These are phyloP conservation scores for Sebastes diploproa DNA, from an alignment of 2,797 vertebrate genomes.

Conservation along the genomic window DNA sequence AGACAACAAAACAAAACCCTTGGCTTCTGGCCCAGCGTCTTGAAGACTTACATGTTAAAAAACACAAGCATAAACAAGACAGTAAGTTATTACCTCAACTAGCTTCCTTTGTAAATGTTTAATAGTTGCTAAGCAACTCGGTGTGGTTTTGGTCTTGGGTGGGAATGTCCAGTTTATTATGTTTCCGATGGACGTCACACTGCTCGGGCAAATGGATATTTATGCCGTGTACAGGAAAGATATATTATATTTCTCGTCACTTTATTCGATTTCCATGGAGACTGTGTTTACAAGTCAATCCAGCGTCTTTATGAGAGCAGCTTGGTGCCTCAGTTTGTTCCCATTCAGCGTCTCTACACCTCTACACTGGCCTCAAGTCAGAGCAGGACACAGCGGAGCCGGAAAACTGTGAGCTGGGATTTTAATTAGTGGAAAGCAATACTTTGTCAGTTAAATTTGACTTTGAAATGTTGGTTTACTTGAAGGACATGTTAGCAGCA, in stretches of 20 bases:
- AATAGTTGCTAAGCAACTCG: slow-evolving; percentile 43
- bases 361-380: neutral
- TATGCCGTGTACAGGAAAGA: slow-evolving; percentile 1
- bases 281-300: slow-evolving; percentile 8
- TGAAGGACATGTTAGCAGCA: no score
- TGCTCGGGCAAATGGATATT: slow-evolving; percentile 4
- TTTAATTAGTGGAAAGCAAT: neutral
- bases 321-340: neutral
- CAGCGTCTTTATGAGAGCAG: neutral
- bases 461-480: neutral
- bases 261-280: slow-evolving; percentile 36
- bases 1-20: slow-evolving; percentile 44
- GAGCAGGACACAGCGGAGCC: neutral
- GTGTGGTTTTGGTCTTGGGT: slow-evolving; percentile 16
- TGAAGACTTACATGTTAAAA: slow-evolving; percentile 41
- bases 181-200: slow-evolving; percentile 1
- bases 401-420: neutral
- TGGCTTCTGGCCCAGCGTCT: slow-evolving; percentile 46
- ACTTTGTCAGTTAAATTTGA: neutral
- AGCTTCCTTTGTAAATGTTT: slow-evolving; percentile 48
- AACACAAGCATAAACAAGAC: slow-evolving; percentile 46
- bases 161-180: slow-evolving; percentile 51
- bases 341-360: neutral
- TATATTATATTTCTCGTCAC: slow-evolving; percentile 1
- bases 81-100: slow-evolving; percentile 50